Evolutionary conservation across 37 sponge, comb jelly and placozoan species (phyloP), one percentile per base, ranked within the genome.

Genomic region (Crambe crambe): DNA sequence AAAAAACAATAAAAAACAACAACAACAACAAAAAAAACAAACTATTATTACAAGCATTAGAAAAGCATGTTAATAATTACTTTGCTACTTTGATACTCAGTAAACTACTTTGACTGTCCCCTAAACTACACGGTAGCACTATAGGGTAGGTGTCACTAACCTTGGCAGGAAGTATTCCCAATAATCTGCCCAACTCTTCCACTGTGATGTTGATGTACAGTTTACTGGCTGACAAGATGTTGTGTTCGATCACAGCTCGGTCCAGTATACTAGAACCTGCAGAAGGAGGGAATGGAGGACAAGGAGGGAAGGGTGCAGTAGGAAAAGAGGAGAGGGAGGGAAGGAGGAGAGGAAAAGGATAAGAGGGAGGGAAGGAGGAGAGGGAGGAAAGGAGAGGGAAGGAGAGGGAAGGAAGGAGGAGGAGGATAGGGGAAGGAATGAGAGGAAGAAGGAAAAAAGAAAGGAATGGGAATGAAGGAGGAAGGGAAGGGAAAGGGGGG

Each of bases 141-240:
- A n/a, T n/a, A n/a, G n/a, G n/a, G n/a, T n/a, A n/a, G n/a, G n/a
- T n/a, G n/a, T n/a, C n/a, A n/a, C n/a, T n/a, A n/a, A 96, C 97
- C 80, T 97, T 94, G 30, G 76, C 56, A 31, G 89, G 89, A 68
- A 90, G 81, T 23, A 98, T 89, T 22, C 86, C 92, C 40, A 98
- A 78, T 5, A 98, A 76, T 34, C 89, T 72, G 1, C 97, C 99
- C 20, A 98, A 79, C 78, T 98, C 97, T 4, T 91, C 85, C 58
- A 98, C 86, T 30, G 86, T 78, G 37, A 98, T 98, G 69, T 95
- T 95, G 42, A 89, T 93, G 81, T 95, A 98, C 36, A 98, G 86
- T 59, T 98, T 93, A 75, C 95, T 93, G 32, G 95, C 89, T n/a
- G 99, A 90, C 34, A 97, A 84, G 30, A 97, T 88, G 82, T 97